A percentile compares a stretch with the other conserved stretches of the same genome.
phyloP scores from a whole-genome alignment of 2,797 vertebrate species.

The Helostoma temminkii region DNA sequence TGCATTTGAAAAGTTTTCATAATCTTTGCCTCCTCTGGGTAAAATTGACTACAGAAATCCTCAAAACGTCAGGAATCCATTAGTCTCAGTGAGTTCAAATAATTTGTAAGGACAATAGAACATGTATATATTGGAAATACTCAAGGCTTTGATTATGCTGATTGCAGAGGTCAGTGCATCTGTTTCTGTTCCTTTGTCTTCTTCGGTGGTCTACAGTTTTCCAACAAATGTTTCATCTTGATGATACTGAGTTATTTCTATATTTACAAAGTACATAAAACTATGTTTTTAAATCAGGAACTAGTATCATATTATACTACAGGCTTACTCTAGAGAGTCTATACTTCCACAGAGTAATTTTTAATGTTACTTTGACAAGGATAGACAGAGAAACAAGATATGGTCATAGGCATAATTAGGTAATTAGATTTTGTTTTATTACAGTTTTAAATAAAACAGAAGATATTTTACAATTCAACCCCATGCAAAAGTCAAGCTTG shows the following conservation, averaged over 20 bases:
- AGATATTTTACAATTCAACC: too few species aligned
- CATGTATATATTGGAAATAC: slow-evolving; percentile 45
- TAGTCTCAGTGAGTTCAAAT: slow-evolving; percentile 45
- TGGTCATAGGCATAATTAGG: neutral
- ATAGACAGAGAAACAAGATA: too few species aligned
- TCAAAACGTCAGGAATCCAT: slow-evolving; percentile 38
- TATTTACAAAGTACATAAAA: neutral
- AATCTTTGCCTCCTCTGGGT: slow-evolving; percentile 14
- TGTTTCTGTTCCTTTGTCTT: slow-evolving; percentile 21
- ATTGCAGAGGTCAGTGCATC: slow-evolving; percentile 45
- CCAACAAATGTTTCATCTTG: slow-evolving; percentile 7
- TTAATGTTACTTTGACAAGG: neutral
- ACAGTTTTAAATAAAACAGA: neutral
- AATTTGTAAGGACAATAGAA: slow-evolving; percentile 36
- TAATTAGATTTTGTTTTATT: neutral
- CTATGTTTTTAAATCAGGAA: neutral
- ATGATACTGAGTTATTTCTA: slow-evolving; percentile 8
- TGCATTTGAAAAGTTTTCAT: neutral
- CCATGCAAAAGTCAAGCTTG: neutral
- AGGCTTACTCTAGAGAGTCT: neutral
- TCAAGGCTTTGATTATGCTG: slow-evolving; percentile 40
- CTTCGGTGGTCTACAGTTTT: neutral
- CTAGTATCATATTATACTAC: neutral
- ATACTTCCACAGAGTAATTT: too few species aligned
- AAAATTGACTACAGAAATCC: slow-evolving; percentile 22